Base-by-base conservation (phyloP, 2,888 invertebrate species). In the Pseudanteris insignis region DNA sequence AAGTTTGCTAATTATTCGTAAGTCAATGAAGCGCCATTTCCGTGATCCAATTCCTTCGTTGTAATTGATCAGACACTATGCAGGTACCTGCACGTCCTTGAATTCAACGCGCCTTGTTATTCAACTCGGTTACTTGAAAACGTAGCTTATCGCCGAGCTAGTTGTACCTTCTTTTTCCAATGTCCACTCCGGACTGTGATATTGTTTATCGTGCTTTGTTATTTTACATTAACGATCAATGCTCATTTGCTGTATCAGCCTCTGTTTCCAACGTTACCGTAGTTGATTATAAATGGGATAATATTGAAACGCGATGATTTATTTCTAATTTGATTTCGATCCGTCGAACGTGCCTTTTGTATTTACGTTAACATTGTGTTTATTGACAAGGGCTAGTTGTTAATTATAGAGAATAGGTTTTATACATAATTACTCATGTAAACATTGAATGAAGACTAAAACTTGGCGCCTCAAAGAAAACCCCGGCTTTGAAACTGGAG, bases 1-100 rank as follows among this genome's bases (percentile, higher is more conserved):
- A 46, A 53, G 43, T n/a, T 44, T 51, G 33, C 12, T 47, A 51
- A 51, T 55, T 55, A 46, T 25, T 61, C 36, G 61, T 37, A 24
- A 44, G 32, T 13, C 46, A 55, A 54, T 54, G 47, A 46, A 51
- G 47, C 44, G 38, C 28, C 40, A 44, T 37, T 63, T 53, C 48
- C 47, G 43, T 26, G 21, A 46, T 33, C 26, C 36, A 28, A 36
- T 28, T 47, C 10, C 32, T 34, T 11, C 26, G 32, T 13, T 24
- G 26, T 11, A 15, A 34, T 13, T 18, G 36, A 33, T 29, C 18
- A 13, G 36, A 48, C 32, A 53, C 38, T 14, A 41, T 46, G 29
- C 60, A 28, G 38, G 57, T 61, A 61, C 57, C 44, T 44, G 38
- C 62, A 38, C 53, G 47, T 18, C 51, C 53, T 57, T 48, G 12